These are phyloP conservation scores for Phyllotis vaccarum DNA, from an alignment of 2,797 vertebrate species.

Conservation along the genomic window DNA sequence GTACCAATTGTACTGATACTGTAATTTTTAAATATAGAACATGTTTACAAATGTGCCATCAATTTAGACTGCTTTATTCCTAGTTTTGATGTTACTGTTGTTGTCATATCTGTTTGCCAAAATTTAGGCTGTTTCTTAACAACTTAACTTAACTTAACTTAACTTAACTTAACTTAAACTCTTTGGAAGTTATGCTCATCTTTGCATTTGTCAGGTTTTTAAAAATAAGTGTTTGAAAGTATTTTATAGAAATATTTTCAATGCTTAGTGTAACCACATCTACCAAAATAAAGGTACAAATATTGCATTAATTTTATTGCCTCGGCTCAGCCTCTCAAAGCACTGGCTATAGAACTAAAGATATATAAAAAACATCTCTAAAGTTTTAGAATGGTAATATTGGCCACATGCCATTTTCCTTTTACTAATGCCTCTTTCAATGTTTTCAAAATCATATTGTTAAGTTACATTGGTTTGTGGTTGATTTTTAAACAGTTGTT, in stretches of 20 bases:
- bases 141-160: no score
- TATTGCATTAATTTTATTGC: neutral
- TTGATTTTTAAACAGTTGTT: neutral
- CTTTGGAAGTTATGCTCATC: neutral
- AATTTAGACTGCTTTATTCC: neutral
- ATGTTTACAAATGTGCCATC: neutral
- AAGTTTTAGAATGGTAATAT: constrained; percentile 12
- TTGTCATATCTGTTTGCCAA: neutral
- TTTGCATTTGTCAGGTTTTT: neutral
- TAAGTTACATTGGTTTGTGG: neutral
- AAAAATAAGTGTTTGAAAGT: constrained; percentile 53
- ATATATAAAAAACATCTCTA: neutral
- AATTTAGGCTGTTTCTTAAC: neutral
- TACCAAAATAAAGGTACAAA: neutral
- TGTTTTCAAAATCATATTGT: neutral
- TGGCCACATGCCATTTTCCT: neutral
- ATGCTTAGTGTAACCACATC: neutral
- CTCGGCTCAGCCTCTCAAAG: neutral
- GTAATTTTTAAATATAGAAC: neutral
- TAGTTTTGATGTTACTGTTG: neutral
- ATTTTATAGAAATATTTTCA: neutral
- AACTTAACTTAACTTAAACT: neutral
- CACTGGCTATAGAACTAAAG: neutral
- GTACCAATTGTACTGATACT: neutral
- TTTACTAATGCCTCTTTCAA: neutral